These are phyloP conservation scores for Hypanus sabinus DNA, from an alignment of 2,113 vertebrate genomes.

Conservation along the genomic window DNA sequence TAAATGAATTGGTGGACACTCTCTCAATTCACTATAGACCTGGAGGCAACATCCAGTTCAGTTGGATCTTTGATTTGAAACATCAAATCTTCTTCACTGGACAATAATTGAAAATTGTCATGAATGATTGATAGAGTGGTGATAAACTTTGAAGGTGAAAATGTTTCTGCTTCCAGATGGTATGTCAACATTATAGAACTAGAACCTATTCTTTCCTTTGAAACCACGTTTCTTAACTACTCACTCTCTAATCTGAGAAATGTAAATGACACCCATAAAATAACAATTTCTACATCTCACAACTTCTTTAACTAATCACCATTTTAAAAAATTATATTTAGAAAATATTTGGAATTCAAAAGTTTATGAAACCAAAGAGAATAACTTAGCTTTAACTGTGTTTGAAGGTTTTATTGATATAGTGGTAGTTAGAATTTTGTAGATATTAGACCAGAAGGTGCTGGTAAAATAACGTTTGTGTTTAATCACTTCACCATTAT, in stretches of 20 bases:
- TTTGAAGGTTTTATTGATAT: not conserved
- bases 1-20: not conserved
- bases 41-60: not conserved
- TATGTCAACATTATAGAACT: not conserved
- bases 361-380: not conserved
- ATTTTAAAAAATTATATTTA: not conserved
- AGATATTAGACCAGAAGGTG: not conserved
- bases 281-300: not conserved
- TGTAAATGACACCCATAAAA: constrained; percentile 25
- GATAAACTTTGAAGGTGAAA: not conserved
- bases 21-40: not conserved
- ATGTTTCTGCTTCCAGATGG: not conserved
- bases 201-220: constrained; percentile 18
- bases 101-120: not conserved
- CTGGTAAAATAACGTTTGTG: not conserved
- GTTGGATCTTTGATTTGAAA: not conserved
- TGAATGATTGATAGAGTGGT: not conserved
- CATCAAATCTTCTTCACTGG: not conserved
- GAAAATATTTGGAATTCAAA: not conserved
- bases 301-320: not conserved
- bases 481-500: not conserved
- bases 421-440: not conserved
- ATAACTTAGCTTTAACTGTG: not conserved
- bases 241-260: not conserved
- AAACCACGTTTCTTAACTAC: not conserved